Evolutionary conservation across 2,113 vertebrate genomes (phyloP), one percentile per base, ranked within the genome.

Genomic region (Eurypyga helias): DNA sequence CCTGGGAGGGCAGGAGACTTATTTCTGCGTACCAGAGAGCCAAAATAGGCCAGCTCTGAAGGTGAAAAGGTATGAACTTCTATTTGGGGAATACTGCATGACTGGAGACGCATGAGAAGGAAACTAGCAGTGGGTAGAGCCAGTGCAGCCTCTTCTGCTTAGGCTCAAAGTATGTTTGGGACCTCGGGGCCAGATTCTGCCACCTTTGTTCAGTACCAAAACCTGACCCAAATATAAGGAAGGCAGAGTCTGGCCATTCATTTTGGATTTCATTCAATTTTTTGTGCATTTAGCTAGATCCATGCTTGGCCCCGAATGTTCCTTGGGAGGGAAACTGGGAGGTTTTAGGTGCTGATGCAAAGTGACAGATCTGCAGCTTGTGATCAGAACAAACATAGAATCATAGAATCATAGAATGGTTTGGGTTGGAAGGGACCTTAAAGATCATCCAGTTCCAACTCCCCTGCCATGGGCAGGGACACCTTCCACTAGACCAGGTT

Each of bases 61-160:
- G 96, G 92, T 91, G 94, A 92, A 97, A 96, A 97, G 90, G 90
- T 96, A 75, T 67, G 88, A 88, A 81, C 41, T 92, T 80, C 88
- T 96, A 87, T 91, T 79, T 91, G 61, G 80, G 65, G 92, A 96
- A 57, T 23, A 20, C 33, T 55, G 90, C 55, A 11, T 38, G 67
- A 60, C 43, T 11, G 1, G 55, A 89, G 51, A 34, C 1, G 0
- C 34, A 31, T 49, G 77, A 62, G 28, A 71, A 92, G 77, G 57
- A 38, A 92, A 48, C 13, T 2, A 36, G 12, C 29, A 46, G 51
- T 21, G 25, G 21, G 51, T 9, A 86, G 29, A 86, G 60, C 28
- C 48, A 73, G 43, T 1, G 2, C 66, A 77, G 45, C 29, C 28
- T 86, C 43, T 91, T 78, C 83, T 89, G 71, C 60, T 29, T 31